Percentiles rank a stretch among this genome's conserved stretches.
Evolutionary conservation across 35 echinoderm and acorn worm species (phyloP).

Genomic region (Diadema setosum): DNA sequence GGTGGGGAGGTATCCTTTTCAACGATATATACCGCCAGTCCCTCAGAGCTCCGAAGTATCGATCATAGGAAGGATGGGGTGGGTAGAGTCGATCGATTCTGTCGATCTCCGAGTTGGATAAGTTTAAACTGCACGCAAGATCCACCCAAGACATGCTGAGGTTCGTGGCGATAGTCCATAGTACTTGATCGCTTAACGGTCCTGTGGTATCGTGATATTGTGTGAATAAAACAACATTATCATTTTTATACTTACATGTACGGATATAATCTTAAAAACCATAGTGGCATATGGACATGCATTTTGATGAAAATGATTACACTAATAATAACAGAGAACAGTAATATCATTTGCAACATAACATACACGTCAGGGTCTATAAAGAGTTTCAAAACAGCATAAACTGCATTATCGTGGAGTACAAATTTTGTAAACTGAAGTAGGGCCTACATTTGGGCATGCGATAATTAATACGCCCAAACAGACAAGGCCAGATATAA

Average conservation of each 20-base stretch:
- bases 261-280: not conserved
- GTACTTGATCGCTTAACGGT: constrained; percentile 41
- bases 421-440: not conserved
- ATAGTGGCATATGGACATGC: not conserved
- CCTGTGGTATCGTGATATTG: not conserved
- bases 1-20: constrained; percentile 12
- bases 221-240: not conserved
- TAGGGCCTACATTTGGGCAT: not conserved
- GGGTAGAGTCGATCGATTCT: constrained; percentile 43
- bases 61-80: constrained; percentile 18
- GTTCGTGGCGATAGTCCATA: constrained; percentile 3
- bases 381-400: not conserved
- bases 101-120: constrained; percentile 16
- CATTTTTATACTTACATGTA: not conserved
- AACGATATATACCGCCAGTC: constrained; percentile 42
- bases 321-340: not conserved
- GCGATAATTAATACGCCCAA: not conserved
- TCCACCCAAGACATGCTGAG: not conserved
- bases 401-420: not conserved
- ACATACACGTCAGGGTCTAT: not conserved
- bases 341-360: not conserved
- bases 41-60: constrained; percentile 35
- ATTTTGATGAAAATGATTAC: not conserved
- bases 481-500: no score
- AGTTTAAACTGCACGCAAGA: not conserved